phyloP scores from a whole-genome alignment of 2,797 vertebrate genomes.

The Micropoecilia bifurca region DNA sequence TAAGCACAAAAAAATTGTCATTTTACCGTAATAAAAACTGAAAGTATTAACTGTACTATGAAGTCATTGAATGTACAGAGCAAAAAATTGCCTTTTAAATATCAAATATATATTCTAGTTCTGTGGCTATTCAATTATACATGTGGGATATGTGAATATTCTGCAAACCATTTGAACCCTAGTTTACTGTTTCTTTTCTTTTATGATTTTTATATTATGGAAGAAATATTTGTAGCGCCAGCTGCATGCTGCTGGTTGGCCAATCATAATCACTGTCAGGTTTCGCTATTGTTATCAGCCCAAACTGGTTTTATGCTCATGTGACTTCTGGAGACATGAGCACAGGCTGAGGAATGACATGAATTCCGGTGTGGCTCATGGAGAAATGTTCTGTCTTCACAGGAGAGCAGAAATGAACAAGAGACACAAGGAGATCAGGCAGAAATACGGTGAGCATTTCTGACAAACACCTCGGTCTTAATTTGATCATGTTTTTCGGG shows the following conservation, averaged over 20 bases:
- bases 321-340: background rate
- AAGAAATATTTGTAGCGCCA: background rate
- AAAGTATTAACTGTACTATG: background rate
- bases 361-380: slow-evolving; percentile 28
- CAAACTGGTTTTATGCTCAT: slow-evolving; percentile 58
- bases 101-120: background rate
- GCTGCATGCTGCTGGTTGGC: slow-evolving; percentile 12
- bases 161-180: background rate
- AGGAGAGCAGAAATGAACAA: slow-evolving; percentile 93
- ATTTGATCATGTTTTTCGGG: background rate
- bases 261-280: slow-evolving; percentile 22
- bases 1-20: background rate
- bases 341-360: slow-evolving; percentile 8
- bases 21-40: background rate
- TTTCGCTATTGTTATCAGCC: slow-evolving; percentile 40
- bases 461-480: background rate
- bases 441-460: slow-evolving; percentile 89
- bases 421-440: slow-evolving; percentile 93
- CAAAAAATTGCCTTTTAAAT: background rate
- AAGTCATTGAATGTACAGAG: background rate
- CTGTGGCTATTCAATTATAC: background rate
- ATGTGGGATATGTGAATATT: background rate
- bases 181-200: background rate
- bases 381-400: slow-evolving; percentile 43
- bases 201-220: background rate